Base-by-base conservation (phyloP, 2,888 invertebrate genomes). In the Cephus rjabovi region DNA sequence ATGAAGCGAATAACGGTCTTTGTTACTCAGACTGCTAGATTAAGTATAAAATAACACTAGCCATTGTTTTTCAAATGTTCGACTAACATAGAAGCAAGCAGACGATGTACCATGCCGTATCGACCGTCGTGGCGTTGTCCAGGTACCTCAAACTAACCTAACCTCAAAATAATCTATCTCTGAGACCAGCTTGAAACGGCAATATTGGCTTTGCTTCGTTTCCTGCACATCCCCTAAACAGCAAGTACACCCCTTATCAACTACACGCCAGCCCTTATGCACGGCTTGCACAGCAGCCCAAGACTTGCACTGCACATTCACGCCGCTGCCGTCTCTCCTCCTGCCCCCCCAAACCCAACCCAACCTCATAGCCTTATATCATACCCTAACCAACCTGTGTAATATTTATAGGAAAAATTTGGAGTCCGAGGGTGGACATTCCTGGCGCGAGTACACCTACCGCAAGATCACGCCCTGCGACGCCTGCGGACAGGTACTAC, bases 391-490 rank as follows among this genome's bases (percentile, higher is more conserved):
- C 6, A 56, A 56, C 2, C 23, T 15, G 0, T 23, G 56, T 56
- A 9, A 56, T 23, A 56, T 12, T 80, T 75, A 4, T 76, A 91
- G 91, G 77, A 90, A 91, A 81, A 91, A 88, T 35, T 79, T 91
- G 75, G 91, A 91, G 34, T 87, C 90, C 34, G 96, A 96, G 86
- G 95, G 95, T 78, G 95, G 95, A 82, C 98, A 98, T 92, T 95
- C 96, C 91, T 96, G 98, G 93, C 97, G 97, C 92, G 98, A 98
- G 92, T 97, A 98, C 92, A 98, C 98, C 56, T 98, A 98, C 92
- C 97, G 98, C 93, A 98, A 98, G 93, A 98, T 98, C 87, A 98
- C 98, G 74, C 97, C 98, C 37, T 98, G 98, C 92, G 98, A 98
- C 92, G 95, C 97, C 85, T 98, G 98, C 92, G 97, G 97, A 81